These are phyloP conservation scores for Melanostoma mellinum DNA, from an alignment of 2,888 invertebrate species.

Conservation along the genomic window DNA sequence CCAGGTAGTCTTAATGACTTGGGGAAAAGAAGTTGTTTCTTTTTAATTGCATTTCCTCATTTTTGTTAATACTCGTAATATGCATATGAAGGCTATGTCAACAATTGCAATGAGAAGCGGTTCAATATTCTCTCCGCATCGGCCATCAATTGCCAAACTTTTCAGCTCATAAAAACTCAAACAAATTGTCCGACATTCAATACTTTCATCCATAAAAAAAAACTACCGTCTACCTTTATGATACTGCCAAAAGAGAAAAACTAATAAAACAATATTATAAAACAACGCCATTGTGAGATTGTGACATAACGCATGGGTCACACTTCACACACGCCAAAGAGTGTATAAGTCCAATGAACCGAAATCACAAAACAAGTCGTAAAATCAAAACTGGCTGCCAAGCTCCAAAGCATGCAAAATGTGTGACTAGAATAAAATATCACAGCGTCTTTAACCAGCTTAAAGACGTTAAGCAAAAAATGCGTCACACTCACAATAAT, in stretches of 20 bases:
- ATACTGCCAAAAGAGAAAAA: slow-evolving; percentile 42
- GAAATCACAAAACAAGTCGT: slow-evolving; percentile 32
- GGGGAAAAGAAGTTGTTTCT: too few relatives aligned
- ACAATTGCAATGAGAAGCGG: not conserved
- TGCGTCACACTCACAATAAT: slow-evolving; percentile 41
- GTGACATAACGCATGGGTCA: slow-evolving; percentile 60
- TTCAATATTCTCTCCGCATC: slow-evolving; percentile 52
- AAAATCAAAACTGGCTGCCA: slow-evolving; percentile 45
- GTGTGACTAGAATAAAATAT: slow-evolving; percentile 64
- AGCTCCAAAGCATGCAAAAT: slow-evolving; percentile 51
- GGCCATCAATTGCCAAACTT: slow-evolving; percentile 21
- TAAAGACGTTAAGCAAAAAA: slow-evolving; percentile 19
- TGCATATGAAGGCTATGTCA: not conserved
- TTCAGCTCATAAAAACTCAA: slow-evolving; percentile 20
- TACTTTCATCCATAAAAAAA: slow-evolving; percentile 40
- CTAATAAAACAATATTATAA: slow-evolving; percentile 57
- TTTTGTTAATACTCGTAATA: too few relatives aligned
- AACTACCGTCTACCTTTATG: slow-evolving; percentile 49
- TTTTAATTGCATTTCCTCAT: too few relatives aligned
- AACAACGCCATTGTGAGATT: slow-evolving; percentile 13
- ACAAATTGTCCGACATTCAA: slow-evolving; percentile 11
- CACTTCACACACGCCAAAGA: slow-evolving; percentile 38
- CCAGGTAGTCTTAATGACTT: too few relatives aligned
- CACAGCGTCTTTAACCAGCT: slow-evolving; percentile 34
- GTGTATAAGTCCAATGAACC: slow-evolving; percentile 61